Percentiles rank a stretch among this genome's conserved stretches.
phyloP scores from a whole-genome alignment of 2,888 invertebrate genomes.

The Platynereis dumerilii region DNA sequence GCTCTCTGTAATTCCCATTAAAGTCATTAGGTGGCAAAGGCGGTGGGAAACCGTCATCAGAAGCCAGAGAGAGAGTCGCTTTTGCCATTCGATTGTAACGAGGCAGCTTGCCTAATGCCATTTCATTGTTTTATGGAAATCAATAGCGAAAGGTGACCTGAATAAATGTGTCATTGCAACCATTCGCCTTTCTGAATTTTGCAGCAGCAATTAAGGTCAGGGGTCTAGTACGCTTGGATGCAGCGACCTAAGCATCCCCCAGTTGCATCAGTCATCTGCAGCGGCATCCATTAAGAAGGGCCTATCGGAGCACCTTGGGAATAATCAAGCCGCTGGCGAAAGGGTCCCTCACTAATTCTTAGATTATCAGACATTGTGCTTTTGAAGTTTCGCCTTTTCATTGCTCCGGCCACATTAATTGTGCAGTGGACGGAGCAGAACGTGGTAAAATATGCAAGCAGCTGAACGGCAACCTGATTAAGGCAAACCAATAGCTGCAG shows the following conservation, averaged over 20 bases:
- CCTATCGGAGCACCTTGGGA: neutral
- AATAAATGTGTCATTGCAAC: conserved; percentile 2
- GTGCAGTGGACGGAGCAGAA: neutral
- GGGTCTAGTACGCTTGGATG: too few species aligned
- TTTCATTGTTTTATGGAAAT: conserved; percentile 29
- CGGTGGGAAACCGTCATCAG: too few species aligned
- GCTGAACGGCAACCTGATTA: conserved; percentile 2
- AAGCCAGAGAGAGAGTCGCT: neutral
- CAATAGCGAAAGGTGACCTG: conserved; percentile 12
- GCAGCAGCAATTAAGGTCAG: too few species aligned
- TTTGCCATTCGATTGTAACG: conserved; percentile 6
- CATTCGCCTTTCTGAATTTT: too few species aligned
- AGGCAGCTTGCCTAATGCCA: conserved; percentile 15
- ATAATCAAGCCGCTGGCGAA: conserved; percentile 2
- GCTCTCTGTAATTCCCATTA: conserved; percentile 3
- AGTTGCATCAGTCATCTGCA: neutral
- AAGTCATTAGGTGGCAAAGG: conserved; percentile 1
- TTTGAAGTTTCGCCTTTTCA: conserved; percentile 7
- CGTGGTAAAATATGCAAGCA: conserved; percentile 10
- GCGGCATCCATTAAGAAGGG: neutral
- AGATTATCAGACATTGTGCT: conserved; percentile 2
- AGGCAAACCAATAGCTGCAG: too few species aligned
- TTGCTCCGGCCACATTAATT: conserved; percentile 6
- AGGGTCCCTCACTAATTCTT: neutral
- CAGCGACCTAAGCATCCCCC: neutral